Evolutionary conservation across 2,113 vertebrate species (phyloP), one percentile per base, ranked within the genome.

Genomic region (Dendrocopos noguchii): DNA sequence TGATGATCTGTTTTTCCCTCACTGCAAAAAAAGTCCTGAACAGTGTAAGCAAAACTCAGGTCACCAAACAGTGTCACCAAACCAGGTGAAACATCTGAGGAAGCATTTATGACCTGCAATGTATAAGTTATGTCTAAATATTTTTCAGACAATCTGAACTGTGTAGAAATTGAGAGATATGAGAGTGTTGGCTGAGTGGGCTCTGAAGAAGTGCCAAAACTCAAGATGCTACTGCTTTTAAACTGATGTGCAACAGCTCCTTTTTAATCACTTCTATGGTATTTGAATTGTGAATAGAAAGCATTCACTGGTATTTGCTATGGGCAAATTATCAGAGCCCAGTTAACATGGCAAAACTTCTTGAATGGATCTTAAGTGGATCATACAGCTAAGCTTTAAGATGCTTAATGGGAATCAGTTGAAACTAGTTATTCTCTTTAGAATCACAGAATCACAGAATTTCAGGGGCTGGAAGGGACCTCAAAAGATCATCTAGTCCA

Each of bases 21-120:
- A 27, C 6, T 29, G 28, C 42, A 44, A 65, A 80, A 36, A 59
- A 72, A 4, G 5, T 42, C 24, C 24, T 0, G 0, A 75, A 73
- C 3, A 42, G 16, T 27, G 5, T 10, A 71, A 80, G 16, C 14
- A 65, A 96, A 52, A 46, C 44, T 17, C 44, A 46, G 44, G 44
- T 17, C 44, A 46, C 44, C 44, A 46, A 46, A 46, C 6, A 46
- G 46, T 47, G 16, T 47, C 46, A 47, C 7, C 46, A 47, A 20
- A 18, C 19, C 18, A 47, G 46, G 46, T 47, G 21, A 50, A 50
- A 50, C 20, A 21, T 11, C 7, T 55, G 28, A 80, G 29, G 27
- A 16, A 73, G 2, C 12, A 7, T 36, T 77, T 74, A 59, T 80
- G 47, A 74, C 22, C 19, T 67, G 20, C 50, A 78, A 46, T 18